A percentile compares a stretch with the other conserved stretches of the same genome.
Evolutionary conservation across 2,797 vertebrate genomes (phyloP).

Genomic region (Notolabrus celidotus): DNA sequence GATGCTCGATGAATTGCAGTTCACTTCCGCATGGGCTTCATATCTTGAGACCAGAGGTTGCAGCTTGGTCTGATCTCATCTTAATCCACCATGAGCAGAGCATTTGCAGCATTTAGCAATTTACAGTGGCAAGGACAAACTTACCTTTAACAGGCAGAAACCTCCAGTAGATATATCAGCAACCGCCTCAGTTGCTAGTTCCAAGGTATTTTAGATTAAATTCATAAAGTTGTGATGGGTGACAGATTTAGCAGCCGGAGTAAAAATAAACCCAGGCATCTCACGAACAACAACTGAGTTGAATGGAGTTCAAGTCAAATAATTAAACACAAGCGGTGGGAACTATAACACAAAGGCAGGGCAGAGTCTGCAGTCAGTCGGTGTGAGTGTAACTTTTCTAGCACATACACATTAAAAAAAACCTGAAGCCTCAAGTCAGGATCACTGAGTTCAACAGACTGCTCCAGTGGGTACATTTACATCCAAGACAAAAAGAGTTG

Average conservation of each 20-base stretch:
- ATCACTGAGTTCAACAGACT: constrained; percentile 52
- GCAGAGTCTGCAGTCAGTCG: constrained; percentile 29
- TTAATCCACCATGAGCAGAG: no score
- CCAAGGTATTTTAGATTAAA: background rate
- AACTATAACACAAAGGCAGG: background rate
- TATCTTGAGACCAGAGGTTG: no score
- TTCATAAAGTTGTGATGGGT: background rate
- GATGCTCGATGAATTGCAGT: no score
- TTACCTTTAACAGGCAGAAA: no score
- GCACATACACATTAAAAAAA: constrained; percentile 48
- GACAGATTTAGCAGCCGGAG: background rate
- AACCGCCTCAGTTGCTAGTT: no score
- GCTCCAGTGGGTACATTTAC: constrained; percentile 36
- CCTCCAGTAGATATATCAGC: no score
- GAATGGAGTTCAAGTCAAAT: background rate
- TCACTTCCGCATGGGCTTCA: no score
- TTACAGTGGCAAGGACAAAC: no score
- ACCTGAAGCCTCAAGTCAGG: constrained; percentile 34
- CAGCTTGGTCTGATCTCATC: no score
- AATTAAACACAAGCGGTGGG: constrained; percentile 11
- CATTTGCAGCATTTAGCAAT: no score
- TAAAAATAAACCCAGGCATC: background rate
- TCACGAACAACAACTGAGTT: background rate
- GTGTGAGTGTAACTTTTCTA: constrained; percentile 51
- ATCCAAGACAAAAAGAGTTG: constrained; percentile 11